Base-by-base conservation (phyloP, 2,113 vertebrate species). In the Calyptommatus sinebrachiatus region DNA sequence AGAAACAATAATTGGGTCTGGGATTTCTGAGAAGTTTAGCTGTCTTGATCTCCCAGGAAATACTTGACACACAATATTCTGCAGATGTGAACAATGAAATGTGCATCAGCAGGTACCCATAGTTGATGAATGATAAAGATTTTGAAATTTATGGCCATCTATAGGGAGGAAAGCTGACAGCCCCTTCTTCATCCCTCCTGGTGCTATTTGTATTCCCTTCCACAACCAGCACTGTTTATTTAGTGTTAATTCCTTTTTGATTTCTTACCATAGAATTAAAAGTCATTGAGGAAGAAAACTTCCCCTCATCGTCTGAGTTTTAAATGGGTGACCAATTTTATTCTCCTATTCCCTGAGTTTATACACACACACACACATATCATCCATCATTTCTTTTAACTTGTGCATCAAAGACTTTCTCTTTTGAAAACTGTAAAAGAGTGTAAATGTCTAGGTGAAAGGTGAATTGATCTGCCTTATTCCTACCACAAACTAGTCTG, bases 261-360 rank as follows among this genome's bases (percentile, higher is more conserved):
- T 85, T 88, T 76, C 50, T 26, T 81, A 28, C 70, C 60, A 7
- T 9, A 71, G 83, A 74, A 79, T 57, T 18, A 81, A 74, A 86
- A 83, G 65, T 24, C 1, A 14, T 66, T n/a, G 35, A 70, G 20
- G 28, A 31, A 45, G 41, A 48, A n/a, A 11, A 29, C 60, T n/a
- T 41, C 28, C 31, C 73, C 26, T 11, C 28, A 63, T 75, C 72
- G 60, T 41, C 46, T 11, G 20, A 35, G 62, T 22, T 71, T 8
- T 46, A 8, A 2, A 63, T 70, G n/a, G 53, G 14, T 77, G 68
- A 82, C 16, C 22, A 31, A 41, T 82, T 18, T 77, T 5, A 11
- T 7, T 8, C 24, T 29, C 9, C 7, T n/a, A 7, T 62, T 70
- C 46, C 63, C 62, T 81, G 20, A 62, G 21, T 46, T 70, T 63